Evolutionary conservation across 2,797 vertebrate genomes (phyloP).

Genomic region (Aselliscus stoliczkanus): DNA sequence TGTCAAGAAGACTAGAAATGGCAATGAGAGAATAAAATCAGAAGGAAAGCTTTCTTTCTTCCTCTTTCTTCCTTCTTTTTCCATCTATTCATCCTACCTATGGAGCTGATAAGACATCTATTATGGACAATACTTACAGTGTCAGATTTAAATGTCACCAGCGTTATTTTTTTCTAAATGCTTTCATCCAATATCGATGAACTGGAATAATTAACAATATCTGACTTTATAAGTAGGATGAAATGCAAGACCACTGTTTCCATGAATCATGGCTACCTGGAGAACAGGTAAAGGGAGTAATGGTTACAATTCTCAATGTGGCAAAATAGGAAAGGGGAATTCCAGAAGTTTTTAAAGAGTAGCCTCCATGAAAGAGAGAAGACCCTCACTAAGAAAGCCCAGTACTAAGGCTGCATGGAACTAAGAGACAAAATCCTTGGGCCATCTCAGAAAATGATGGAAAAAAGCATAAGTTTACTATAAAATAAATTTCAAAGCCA

Average conservation of each 20-base stretch:
- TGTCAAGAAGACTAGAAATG: not conserved
- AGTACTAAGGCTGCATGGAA: not conserved
- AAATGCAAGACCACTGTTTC: not conserved
- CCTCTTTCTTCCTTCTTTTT: not conserved
- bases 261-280: no score
- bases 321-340: not conserved
- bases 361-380: not conserved
- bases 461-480: constrained; percentile 11
- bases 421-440: not conserved
- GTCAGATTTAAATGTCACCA: not conserved
- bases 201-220: not conserved
- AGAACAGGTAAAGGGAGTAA: not conserved
- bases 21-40: not conserved
- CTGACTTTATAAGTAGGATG: not conserved
- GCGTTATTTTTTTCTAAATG: not conserved
- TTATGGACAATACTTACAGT: not conserved
- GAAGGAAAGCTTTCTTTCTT: not conserved
- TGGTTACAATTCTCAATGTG: not conserved
- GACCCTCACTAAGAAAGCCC: not conserved
- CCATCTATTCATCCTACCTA: not conserved
- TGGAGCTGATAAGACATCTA: not conserved
- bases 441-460: constrained; percentile 12
- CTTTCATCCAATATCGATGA: not conserved
- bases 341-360: not conserved
- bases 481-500: constrained; percentile 54